These are phyloP conservation scores for Seladonia tumulorum DNA, from an alignment of 2,888 invertebrate species.

Conservation along the genomic window DNA sequence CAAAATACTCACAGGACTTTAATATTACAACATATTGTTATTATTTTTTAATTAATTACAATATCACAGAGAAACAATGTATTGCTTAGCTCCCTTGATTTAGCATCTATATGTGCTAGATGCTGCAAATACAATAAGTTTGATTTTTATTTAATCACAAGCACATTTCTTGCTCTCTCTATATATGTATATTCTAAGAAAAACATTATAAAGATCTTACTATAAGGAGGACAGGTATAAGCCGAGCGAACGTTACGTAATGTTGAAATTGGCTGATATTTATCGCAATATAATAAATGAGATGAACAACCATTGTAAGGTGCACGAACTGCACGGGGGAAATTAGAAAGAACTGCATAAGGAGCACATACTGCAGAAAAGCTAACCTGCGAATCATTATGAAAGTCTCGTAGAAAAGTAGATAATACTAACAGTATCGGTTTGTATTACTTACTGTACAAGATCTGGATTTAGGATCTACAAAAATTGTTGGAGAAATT, in stretches of 20 bases:
- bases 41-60: background rate
- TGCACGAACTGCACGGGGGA: constrained; percentile 29
- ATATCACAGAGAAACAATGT: background rate
- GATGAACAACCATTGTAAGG: constrained; percentile 24
- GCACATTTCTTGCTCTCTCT: no score
- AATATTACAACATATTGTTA: background rate
- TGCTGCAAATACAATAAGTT: constrained; percentile 32
- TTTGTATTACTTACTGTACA: constrained; percentile 2
- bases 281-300: constrained; percentile 30
- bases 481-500: background rate
- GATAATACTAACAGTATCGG: background rate
- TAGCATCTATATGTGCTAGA: constrained; percentile 40
- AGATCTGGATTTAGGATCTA: background rate
- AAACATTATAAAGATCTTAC: constrained; percentile 29
- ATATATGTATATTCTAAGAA: background rate
- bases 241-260: constrained; percentile 20
- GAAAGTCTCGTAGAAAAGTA: background rate
- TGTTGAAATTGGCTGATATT: constrained; percentile 44
- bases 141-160: background rate
- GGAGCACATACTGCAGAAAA: constrained; percentile 18
- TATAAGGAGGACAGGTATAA: constrained; percentile 38
- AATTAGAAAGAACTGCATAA: constrained; percentile 5
- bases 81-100: background rate
- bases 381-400: background rate
- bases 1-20: background rate